Conservation (phyloP, 1,140 invertebrate genomes). For the Drosophila sp. region DNA sequence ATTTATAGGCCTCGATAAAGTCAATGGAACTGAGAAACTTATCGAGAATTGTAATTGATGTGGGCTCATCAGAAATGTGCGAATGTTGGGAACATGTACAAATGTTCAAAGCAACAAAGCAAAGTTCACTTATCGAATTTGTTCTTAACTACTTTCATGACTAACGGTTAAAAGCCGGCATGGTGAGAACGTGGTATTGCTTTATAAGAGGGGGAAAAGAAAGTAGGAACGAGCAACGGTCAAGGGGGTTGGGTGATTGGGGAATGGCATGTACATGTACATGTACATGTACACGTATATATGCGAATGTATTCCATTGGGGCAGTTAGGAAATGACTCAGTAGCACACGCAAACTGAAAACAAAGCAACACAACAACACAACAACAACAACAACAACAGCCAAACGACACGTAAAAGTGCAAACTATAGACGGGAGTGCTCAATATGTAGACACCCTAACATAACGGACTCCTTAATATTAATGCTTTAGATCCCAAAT, state of each 20-base stretch:
- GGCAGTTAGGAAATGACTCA: conserved; percentile 21
- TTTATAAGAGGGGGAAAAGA: neutral
- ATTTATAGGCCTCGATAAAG: conserved; percentile 45
- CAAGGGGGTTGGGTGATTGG: too few relatives aligned
- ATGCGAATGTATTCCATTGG: neutral
- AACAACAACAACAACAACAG: neutral
- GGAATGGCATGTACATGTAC: neutral
- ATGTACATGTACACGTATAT: too few relatives aligned
- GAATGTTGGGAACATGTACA: conserved; percentile 47
- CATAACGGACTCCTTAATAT: too few relatives aligned
- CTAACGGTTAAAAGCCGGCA: conserved; percentile 15
- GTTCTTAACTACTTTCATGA: conserved; percentile 18
- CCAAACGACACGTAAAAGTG: neutral
- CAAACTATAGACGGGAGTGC: neutral
- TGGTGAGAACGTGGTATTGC: neutral
- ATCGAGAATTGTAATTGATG: conserved; percentile 42
- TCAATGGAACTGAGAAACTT: conserved; percentile 30
- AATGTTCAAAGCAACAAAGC: conserved; percentile 29
- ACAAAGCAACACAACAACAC: neutral
- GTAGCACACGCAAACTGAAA: conserved; percentile 6
- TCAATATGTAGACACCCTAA: neutral
- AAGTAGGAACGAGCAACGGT: neutral
- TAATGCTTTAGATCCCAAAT: too few relatives aligned
- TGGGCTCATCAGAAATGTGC: conserved; percentile 45
- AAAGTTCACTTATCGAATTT: conserved; percentile 35